A percentile compares a stretch with the other conserved stretches of the same genome.
phyloP scores from a whole-genome alignment of 2,797 vertebrate species.

The Alectoris magna region DNA sequence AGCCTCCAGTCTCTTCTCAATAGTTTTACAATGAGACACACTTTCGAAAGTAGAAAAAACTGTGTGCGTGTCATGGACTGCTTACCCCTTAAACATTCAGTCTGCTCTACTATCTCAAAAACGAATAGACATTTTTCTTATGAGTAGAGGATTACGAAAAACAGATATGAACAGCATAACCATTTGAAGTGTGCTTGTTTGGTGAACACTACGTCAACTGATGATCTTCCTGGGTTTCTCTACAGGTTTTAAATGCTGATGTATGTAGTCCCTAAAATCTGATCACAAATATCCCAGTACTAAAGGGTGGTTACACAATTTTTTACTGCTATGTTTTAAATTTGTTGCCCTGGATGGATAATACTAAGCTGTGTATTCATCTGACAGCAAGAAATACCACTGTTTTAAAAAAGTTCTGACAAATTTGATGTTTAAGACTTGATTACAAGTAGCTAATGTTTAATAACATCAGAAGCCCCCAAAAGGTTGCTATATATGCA shows the following conservation, averaged over 20 bases:
- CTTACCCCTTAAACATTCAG: not conserved
- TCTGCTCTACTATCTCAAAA: not conserved
- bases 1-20: not conserved
- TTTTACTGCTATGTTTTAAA: not conserved
- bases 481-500: not conserved
- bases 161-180: not conserved
- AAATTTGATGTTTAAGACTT: not conserved
- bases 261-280: not conserved
- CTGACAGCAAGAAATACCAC: not conserved
- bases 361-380: not conserved
- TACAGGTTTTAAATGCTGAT: not conserved
- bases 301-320: not conserved
- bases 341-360: not conserved
- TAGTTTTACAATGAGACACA: not conserved
- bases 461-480: not conserved
- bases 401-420: not conserved
- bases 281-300: not conserved
- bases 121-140: not conserved
- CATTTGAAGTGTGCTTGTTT: not conserved
- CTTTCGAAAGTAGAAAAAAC: not conserved
- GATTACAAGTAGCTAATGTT: not conserved
- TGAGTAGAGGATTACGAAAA: not conserved
- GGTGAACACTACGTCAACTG: not conserved
- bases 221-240: not conserved
- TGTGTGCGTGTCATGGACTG: not conserved